Conservation (phyloP, 2,113 vertebrate species). For the Ciconia maguari region DNA sequence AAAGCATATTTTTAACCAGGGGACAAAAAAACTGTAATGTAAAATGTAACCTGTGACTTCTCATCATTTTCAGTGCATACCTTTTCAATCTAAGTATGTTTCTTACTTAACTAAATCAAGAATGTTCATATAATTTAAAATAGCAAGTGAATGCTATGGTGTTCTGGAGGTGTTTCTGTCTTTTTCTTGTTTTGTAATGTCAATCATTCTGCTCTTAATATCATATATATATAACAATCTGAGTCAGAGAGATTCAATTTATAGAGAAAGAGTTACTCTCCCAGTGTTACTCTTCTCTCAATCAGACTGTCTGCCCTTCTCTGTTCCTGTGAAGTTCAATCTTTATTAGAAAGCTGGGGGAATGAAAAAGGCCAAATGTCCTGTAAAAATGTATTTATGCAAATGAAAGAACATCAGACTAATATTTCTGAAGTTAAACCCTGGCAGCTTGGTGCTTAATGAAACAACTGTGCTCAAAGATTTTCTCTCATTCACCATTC, state of each 20-base stretch:
- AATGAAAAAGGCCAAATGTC: conserved; percentile 40
- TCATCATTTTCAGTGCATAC: not conserved
- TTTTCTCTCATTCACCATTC: conserved; percentile 5
- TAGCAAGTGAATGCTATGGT: not conserved
- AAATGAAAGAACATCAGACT: conserved; percentile 39
- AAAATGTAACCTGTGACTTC: not conserved
- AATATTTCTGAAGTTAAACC: conserved; percentile 38
- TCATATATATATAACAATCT: not conserved
- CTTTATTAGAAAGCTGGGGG: conserved; percentile 9
- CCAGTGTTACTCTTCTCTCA: not conserved
- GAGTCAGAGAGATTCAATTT: conserved; percentile 21
- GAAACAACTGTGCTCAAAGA: conserved; percentile 31
- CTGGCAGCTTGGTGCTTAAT: conserved; percentile 9
- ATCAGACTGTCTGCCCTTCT: not conserved
- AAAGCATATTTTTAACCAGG: not conserved
- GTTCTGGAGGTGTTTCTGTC: not conserved
- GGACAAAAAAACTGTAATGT: not conserved
- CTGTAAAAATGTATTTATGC: conserved; percentile 46
- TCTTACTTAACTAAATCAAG: not conserved
- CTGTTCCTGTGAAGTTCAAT: not conserved
- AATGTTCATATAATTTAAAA: not conserved
- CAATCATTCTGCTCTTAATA: conserved; percentile 20
- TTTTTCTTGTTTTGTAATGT: not conserved
- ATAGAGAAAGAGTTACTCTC: not conserved
- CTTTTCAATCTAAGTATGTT: not conserved